Evolutionary conservation across 2,797 vertebrate genomes (phyloP).

Genomic region (Naso thynnoides): DNA sequence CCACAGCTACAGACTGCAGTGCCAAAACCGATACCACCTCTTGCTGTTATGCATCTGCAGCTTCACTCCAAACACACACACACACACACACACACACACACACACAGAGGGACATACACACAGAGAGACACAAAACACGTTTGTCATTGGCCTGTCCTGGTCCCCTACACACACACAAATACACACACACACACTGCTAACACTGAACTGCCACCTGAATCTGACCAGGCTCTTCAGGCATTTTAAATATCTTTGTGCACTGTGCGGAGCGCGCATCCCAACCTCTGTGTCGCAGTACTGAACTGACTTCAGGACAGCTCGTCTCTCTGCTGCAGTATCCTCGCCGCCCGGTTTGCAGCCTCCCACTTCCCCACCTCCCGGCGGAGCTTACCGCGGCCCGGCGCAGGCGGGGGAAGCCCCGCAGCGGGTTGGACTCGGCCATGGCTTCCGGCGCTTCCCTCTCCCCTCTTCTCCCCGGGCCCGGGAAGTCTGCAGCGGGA

Average conservation of each 20-base stretch:
- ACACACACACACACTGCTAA: constrained; percentile 29
- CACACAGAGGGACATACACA: too few relatives aligned
- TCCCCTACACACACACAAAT: constrained; percentile 21
- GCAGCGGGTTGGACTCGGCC: constrained; percentile 90
- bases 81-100: constrained; percentile 9
- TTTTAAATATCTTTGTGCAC: constrained; percentile 3
- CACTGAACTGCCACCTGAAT: not conserved
- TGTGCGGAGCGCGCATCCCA: constrained; percentile 23
- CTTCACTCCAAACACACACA: constrained; percentile 30
- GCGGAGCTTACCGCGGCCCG: constrained; percentile 91
- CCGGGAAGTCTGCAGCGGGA: constrained; percentile 76
- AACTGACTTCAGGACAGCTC: constrained; percentile 14
- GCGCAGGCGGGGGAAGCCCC: constrained; percentile 89
- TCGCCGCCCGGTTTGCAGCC: constrained; percentile 68
- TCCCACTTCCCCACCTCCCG: constrained; percentile 41
- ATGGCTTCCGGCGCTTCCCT: constrained; percentile 75
- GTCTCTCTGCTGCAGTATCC: constrained; percentile 77
- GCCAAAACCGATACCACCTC: constrained; percentile 4
- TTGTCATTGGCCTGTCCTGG: constrained; percentile 69
- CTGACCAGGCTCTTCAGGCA: not conserved
- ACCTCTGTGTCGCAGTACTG: constrained; percentile 59
- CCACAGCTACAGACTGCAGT: constrained; percentile 39
- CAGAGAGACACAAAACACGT: not conserved
- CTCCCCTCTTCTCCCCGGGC: constrained; percentile 30
- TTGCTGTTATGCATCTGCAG: constrained; percentile 46